Evolutionary conservation across 1,140 invertebrate species (phyloP), one percentile per base, ranked within the genome.

Genomic region (Drosophila grimshawi): DNA sequence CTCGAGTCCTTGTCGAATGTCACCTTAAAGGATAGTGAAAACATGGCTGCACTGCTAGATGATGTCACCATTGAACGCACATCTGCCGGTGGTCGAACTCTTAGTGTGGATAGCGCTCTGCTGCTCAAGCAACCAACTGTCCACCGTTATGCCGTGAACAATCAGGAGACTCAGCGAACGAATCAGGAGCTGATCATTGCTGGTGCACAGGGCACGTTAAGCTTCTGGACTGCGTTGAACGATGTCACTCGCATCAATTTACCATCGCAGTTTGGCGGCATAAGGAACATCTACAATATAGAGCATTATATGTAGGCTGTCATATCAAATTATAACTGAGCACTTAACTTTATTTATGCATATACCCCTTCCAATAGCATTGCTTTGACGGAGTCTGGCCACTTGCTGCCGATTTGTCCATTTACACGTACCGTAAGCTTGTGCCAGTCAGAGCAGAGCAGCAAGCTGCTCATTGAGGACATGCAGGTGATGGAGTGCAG

Each of bases 401-500:
- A 85, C 19, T 45, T 92, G 33, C 32, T 92, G 69, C 76, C 92
- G 46, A 78, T 92, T 29, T 92, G 92, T 73, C 90, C 88, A 2
- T 82, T 78, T n/a, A 91, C 88, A 0, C 81, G 81, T 29, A 70
- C 71, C 0, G 41, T 76, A 2, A 56, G 64, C 43, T 8, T 76
- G 33, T 56, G 62, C n/a, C 74, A 65, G 6, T 62, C 62, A 2
- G 6, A 56, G 1, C 53, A 62, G 30, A 41, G 5, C 3, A n/a
- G 37, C 3, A 43, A 62, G 7, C 35, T 88, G 4, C 67, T 90
- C 4, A 89, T 92, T 7, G 92, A 92, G 41, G 80, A 92, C 10
- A 8, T 92, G 27, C 63, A 82, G 39, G 66, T 92, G 8, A 81
- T 92, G 76, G 91, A 92, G 67, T 72, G 62, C 60, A 91, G 56